Conservation (phyloP, 2,888 invertebrate genomes). For the Pristionchus maxplancki region DNA sequence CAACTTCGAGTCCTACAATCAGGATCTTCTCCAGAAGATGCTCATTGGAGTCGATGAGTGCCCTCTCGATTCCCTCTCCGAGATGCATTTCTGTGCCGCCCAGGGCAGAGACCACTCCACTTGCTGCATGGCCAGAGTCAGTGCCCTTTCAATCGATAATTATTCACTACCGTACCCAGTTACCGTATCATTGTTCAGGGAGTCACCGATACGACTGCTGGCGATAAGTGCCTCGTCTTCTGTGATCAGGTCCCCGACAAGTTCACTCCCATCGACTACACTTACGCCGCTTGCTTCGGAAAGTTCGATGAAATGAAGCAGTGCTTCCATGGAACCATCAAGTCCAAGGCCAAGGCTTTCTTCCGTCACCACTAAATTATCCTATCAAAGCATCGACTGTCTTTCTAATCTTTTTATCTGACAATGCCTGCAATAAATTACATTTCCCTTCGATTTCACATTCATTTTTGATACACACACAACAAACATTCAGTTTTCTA, state of each 20-base stretch:
- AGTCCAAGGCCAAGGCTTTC: slow-evolving; percentile 27
- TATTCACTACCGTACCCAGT: background rate
- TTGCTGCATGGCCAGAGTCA: slow-evolving; percentile 9
- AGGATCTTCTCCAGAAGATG: slow-evolving; percentile 34
- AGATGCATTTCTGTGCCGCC: slow-evolving; percentile 41
- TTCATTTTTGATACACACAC: no score
- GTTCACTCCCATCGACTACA: slow-evolving; percentile 42
- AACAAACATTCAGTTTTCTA: no score
- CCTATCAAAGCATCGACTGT: background rate
- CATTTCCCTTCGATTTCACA: no score
- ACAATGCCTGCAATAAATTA: no score
- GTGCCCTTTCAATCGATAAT: background rate
- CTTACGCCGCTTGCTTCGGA: slow-evolving; percentile 32
- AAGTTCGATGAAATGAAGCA: slow-evolving; percentile 42
- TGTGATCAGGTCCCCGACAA: slow-evolving; percentile 32
- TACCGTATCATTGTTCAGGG: no score
- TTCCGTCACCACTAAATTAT: slow-evolving; percentile 16
- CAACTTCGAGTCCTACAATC: slow-evolving; percentile 30
- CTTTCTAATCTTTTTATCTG: no score
- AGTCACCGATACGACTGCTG: background rate
- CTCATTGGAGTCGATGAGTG: slow-evolving; percentile 22
- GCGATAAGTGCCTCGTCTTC: slow-evolving; percentile 41
- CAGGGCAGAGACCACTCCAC: slow-evolving; percentile 17
- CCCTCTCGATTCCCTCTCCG: slow-evolving; percentile 38
- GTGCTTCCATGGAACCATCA: slow-evolving; percentile 5